Percentiles rank a stretch among this genome's conserved stretches.
Evolutionary conservation across 2,113 vertebrate genomes (phyloP).

Genomic region (Polypterus bichir): DNA sequence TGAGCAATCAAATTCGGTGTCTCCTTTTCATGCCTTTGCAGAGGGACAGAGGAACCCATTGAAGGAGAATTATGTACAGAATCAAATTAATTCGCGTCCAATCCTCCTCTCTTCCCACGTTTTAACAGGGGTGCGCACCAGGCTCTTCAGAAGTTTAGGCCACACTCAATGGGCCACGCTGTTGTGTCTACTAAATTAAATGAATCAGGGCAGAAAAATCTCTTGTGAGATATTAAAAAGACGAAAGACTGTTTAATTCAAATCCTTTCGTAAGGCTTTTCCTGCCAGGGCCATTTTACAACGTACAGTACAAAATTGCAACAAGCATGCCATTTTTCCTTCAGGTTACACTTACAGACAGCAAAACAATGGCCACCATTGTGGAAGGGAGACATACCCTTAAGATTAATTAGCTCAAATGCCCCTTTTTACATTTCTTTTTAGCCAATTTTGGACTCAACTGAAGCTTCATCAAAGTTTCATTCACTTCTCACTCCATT

Average conservation of each 20-base stretch:
- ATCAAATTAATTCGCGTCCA: constrained; percentile 83
- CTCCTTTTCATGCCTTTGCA: constrained; percentile 75
- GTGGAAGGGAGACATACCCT: too few relatives aligned
- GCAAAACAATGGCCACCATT: constrained; percentile 50
- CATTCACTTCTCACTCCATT: too few relatives aligned
- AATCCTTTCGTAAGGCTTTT: constrained; percentile 63
- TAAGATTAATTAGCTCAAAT: too few relatives aligned
- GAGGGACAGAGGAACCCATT: constrained; percentile 80
- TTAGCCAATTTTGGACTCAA: too few relatives aligned
- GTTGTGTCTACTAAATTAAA: constrained; percentile 77
- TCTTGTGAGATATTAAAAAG: constrained; percentile 76
- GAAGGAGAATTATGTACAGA: constrained; percentile 87
- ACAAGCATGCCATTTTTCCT: constrained; percentile 54
- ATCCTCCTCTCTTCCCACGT: constrained; percentile 87
- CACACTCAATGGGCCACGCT: constrained; percentile 66
- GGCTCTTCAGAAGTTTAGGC: constrained; percentile 71
- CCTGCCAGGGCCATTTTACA: constrained; percentile 57
- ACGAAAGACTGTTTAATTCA: constrained; percentile 73
- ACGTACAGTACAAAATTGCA: constrained; percentile 70
- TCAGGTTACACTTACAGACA: constrained; percentile 59
- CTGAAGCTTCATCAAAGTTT: too few relatives aligned
- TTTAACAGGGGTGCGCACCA: constrained; percentile 64
- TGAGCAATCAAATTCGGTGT: constrained; percentile 90
- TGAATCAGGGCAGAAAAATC: constrained; percentile 69
- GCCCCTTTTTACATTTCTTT: too few relatives aligned